Evolutionary conservation across 2,797 vertebrate species (phyloP), one percentile per base, ranked within the genome.

Genomic region (Oryzias sinensis): DNA sequence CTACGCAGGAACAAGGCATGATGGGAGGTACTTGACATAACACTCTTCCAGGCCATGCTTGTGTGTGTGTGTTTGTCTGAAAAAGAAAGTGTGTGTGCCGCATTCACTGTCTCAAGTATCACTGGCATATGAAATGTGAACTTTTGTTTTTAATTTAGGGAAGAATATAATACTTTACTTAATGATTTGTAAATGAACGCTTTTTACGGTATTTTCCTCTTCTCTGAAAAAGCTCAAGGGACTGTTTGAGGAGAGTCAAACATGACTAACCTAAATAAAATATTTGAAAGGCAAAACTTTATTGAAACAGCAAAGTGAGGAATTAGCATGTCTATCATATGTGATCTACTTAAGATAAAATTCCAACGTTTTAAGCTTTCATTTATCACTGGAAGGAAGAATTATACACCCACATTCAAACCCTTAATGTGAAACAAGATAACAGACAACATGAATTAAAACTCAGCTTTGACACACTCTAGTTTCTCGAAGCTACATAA

Each of bases 1-100:
- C 92, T 94, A 93, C 92, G 84, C 94, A 95, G 84, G 59, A 66
- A 97, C 94, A 97, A 97, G 94, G 93, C 93, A 84, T 95, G 94
- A 93, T 95, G 94, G 94, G 95, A 95, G 94, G 93, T 94, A 95
- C 94, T 96, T 96, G 94, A 96, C 95, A 97, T 93, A 93, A 94
- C 93, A 94, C 92, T 95, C 93, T 95, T 95, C 94, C 93, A 95
- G 93, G 94, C 93, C 94, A 93, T 93, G 94, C 93, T 93, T 89
- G 71, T 77, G 72, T 67, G 72, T 67, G 66, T 62, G 65, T 70
- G 78, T 63, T 63, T 62, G 47, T 55, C 61, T 45, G 62, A 15
- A 15, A 43, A 33, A 20, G 9, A 24, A 2, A n/a, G 1, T 14
- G 51, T 59, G 42, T 50, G 65, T 64, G 43, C 52, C 43, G 55